Evolutionary conservation across 2,113 vertebrate genomes (phyloP).

Genomic region (Ranitomeya variabilis): DNA sequence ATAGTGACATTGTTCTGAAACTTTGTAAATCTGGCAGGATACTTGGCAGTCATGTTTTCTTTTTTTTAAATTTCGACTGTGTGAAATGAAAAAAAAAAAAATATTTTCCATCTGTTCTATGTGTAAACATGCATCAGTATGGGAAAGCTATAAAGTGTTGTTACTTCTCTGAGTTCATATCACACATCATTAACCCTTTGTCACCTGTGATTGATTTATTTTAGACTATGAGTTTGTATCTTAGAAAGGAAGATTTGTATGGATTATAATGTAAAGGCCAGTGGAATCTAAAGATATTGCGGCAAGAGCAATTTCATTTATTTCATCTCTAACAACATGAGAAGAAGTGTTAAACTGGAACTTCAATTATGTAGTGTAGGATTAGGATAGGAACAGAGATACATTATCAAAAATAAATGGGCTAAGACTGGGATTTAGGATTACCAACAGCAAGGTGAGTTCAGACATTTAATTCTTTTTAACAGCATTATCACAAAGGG

Average conservation of each 20-base stretch:
- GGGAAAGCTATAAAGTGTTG: not conserved
- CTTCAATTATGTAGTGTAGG: conserved; percentile 38
- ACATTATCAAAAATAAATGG: conserved; percentile 52
- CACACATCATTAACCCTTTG: conserved; percentile 49
- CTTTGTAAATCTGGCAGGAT: not conserved
- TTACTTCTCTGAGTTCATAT: conserved; percentile 14
- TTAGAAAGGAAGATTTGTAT: not conserved
- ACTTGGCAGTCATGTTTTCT: not conserved
- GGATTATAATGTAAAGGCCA: not conserved
- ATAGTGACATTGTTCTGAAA: not conserved
- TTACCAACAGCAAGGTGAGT: conserved; percentile 52
- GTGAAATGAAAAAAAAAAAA: not conserved
- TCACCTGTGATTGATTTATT: conserved; percentile 31
- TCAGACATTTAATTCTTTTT: conserved; percentile 36
- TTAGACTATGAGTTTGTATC: conserved; percentile 4
- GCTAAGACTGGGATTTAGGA: conserved; percentile 44
- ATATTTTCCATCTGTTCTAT: not conserved
- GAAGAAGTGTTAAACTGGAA: conserved; percentile 31
- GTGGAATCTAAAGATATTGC: not conserved
- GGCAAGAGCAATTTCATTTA: conserved; percentile 27
- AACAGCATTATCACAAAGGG: conserved; percentile 23
- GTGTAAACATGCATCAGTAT: conserved; percentile 2
- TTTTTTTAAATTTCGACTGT: not conserved
- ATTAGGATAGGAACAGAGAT: conserved; percentile 44
- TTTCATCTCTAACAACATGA: conserved; percentile 44